Conservation (phyloP, 92 coral and sea anemone species). For the Actinostola sp. region DNA sequence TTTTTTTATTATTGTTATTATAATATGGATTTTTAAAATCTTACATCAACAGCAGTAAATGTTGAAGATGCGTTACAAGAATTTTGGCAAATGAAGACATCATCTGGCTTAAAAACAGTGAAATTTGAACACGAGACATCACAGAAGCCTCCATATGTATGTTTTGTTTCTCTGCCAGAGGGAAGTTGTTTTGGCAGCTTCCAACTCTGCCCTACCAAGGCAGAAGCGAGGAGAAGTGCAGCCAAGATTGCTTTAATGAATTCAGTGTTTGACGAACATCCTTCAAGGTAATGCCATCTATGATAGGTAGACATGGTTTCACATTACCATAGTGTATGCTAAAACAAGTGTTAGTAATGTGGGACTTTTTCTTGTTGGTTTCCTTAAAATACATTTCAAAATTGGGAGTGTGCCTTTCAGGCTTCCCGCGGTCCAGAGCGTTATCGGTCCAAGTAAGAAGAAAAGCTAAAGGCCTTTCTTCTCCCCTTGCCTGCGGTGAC, state of each 20-base stretch:
- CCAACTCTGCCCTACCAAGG: constrained; percentile 84
- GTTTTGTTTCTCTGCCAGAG: constrained; percentile 84
- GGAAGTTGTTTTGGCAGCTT: constrained; percentile 93
- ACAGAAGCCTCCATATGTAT: constrained; percentile 82
- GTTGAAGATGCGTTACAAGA: constrained; percentile 83
- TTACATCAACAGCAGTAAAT: constrained; percentile 42
- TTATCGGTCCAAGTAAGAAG: too few relatives aligned
- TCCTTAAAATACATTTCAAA: too few relatives aligned
- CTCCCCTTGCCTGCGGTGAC: too few relatives aligned
- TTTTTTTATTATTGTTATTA: not conserved
- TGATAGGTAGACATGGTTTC: too few relatives aligned
- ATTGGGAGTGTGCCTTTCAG: too few relatives aligned
- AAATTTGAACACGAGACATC: constrained; percentile 74
- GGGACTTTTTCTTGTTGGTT: too few relatives aligned
- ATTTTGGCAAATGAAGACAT: constrained; percentile 88
- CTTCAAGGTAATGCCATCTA: constrained; percentile 63
- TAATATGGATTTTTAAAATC: too few relatives aligned
- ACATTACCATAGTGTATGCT: too few relatives aligned
- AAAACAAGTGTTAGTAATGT: too few relatives aligned
- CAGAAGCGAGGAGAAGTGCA: constrained; percentile 88
- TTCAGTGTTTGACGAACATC: constrained; percentile 90
- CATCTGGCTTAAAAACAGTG: constrained; percentile 52
- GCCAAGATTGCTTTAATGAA: constrained; percentile 92
- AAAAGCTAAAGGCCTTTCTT: too few relatives aligned
- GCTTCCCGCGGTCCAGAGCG: too few relatives aligned